Evolutionary conservation across 2,888 invertebrate species (phyloP).

Genomic region (Parnassius apollo): DNA sequence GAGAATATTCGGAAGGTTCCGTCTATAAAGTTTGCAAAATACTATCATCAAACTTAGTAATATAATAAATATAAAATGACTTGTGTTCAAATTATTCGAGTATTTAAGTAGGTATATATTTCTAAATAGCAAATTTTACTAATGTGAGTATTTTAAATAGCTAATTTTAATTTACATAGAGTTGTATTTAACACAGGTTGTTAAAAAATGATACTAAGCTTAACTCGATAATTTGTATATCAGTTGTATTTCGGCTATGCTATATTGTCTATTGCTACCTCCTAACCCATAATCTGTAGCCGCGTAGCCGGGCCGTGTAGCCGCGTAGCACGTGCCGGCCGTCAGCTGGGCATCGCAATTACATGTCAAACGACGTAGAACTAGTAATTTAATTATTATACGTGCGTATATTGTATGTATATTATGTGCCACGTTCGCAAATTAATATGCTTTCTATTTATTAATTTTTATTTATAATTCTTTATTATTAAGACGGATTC

Average conservation of each 20-base stretch:
- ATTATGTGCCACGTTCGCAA: background rate
- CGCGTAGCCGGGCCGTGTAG: constrained; percentile 41
- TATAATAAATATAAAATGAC: no score
- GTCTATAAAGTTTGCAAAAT: no score
- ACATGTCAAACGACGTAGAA: constrained; percentile 58
- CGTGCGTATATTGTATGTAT: constrained; percentile 30
- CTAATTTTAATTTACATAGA: no score
- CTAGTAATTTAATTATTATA: constrained; percentile 47
- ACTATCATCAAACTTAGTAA: no score
- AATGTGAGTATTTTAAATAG: no score
- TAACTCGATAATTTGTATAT: background rate
- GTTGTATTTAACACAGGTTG: no score
- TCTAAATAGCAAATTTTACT: no score
- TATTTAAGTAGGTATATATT: no score
- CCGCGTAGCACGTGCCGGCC: constrained; percentile 45
- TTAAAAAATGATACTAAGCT: background rate
- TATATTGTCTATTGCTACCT: constrained; percentile 32
- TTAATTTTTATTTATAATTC: no score
- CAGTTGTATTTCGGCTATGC: background rate
- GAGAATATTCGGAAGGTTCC: no score
- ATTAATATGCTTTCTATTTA: constrained; percentile 2
- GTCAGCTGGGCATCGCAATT: constrained; percentile 67
- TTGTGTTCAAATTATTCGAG: no score
- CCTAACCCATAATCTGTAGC: constrained; percentile 38
- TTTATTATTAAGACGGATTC: no score